Base-by-base conservation (phyloP, 1,140 invertebrate genomes). In the Galendromus occidentalis region DNA sequence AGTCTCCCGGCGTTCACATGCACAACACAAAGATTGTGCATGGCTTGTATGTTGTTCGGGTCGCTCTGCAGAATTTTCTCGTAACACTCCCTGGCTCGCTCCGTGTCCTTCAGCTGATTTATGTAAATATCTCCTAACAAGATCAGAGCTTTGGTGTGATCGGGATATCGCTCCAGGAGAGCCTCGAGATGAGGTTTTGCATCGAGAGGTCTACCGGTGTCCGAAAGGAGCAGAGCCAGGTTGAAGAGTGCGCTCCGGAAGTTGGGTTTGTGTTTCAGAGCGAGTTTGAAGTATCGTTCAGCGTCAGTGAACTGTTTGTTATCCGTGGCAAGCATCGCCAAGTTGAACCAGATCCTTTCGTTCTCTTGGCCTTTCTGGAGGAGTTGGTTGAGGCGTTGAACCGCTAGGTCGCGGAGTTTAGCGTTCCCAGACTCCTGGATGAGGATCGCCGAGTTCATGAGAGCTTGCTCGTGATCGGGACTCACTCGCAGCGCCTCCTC, bases 271-370 rank as follows among this genome's bases (percentile, higher is more conserved):
- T 73, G 77, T 70, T 89, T 83, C 6, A 91, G 84, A 1, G 88
- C 87, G 42, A 84, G 83, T 55, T 88, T 79, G 74, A 93, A 92
- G 84, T 86, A 91, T 44, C 85, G 82, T 74, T 92, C 89, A 25
- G 91, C 91, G 69, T 85, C 84, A n/a, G 82, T 80, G 25, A 84
- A 86, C 72, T 92, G 85, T 39, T 85, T 83, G 72, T 92, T 88
- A 74, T 96, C 91, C 90, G 94, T 96, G 18, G 89, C 87, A 41
- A 97, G 76, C 91, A 96, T 95, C 66, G 88, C 91, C 44, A 95
- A 79, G 78, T 95, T 94, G 74, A 96, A 97, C 74, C 89, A 87
- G 1, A 92, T 86, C 65, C 88, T 80, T 72, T 93, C 89, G 73
- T 91, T 92, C 64, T 67, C 70, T 6, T 75, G 70, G 29, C 75